Evolutionary conservation across 2,797 vertebrate species (phyloP).

Genomic region (Anguilla pacifica): DNA sequence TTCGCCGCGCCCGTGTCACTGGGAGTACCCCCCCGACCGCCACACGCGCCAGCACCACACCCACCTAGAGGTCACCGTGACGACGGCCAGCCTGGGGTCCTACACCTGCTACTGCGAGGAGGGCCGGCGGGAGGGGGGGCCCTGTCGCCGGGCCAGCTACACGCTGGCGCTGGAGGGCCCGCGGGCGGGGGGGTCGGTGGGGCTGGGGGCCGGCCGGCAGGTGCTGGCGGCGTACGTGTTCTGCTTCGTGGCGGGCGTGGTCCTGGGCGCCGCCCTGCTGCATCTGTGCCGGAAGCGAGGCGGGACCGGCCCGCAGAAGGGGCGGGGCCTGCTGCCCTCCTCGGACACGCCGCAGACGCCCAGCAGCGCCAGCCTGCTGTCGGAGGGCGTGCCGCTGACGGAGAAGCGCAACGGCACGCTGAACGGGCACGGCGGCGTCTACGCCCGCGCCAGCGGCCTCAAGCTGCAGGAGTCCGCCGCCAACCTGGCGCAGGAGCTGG

Average conservation of each 20-base stretch:
- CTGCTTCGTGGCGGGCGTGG: conserved; percentile 58
- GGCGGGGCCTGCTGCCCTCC: conserved; percentile 74
- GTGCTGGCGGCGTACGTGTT: conserved; percentile 74
- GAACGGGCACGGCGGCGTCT: conserved; percentile 68
- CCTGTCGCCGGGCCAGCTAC: conserved; percentile 73
- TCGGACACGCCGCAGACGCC: conserved; percentile 81
- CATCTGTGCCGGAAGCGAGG: conserved; percentile 44
- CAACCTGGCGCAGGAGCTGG: conserved; percentile 52
- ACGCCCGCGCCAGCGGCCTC: conserved; percentile 58
- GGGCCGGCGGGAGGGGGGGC: conserved; percentile 59
- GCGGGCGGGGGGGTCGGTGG: conserved; percentile 39
- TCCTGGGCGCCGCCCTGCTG: conserved; percentile 36
- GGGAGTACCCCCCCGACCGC: conserved; percentile 72
- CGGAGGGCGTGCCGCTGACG: conserved; percentile 72
- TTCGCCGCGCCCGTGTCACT: conserved; percentile 76
- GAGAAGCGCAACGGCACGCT: conserved; percentile 76
- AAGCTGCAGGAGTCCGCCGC: conserved; percentile 56
- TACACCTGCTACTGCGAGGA: conserved; percentile 82
- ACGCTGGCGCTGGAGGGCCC: conserved; percentile 66
- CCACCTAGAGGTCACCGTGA: conserved; percentile 78
- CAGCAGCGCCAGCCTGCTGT: conserved; percentile 77
- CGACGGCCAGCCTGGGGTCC: conserved; percentile 67
- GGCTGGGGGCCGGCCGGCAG: conserved; percentile 48
- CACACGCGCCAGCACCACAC: conserved; percentile 68
- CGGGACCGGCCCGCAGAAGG: conserved; percentile 50